phyloP scores from a whole-genome alignment of 2,113 vertebrate species.

The Ursus arctos region DNA sequence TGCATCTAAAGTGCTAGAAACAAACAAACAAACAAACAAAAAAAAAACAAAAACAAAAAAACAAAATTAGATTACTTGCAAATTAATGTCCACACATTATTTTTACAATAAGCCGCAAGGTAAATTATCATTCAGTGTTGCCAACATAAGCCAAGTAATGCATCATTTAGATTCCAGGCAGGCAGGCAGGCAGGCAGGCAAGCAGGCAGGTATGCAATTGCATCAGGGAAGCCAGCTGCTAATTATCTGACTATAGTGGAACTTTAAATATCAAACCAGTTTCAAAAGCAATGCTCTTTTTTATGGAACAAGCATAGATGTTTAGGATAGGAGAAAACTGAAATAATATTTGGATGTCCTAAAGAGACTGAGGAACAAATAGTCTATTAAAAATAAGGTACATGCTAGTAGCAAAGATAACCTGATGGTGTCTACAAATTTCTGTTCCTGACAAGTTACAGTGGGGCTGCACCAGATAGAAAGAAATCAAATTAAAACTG shows the following conservation, averaged over 20 bases:
- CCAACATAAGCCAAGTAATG: not conserved
- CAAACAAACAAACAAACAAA: not conserved
- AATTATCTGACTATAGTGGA: not conserved
- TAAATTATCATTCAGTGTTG: not conserved
- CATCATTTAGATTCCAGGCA: not conserved
- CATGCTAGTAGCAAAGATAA: not conserved
- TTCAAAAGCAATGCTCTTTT: not conserved
- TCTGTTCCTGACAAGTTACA: not conserved
- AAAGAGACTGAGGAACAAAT: not conserved
- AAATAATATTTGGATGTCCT: not conserved
- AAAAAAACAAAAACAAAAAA: not conserved
- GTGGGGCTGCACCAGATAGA: not conserved
- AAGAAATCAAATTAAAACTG: not conserved
- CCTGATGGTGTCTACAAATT: not conserved
- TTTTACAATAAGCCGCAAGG: not conserved
- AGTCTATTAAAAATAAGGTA: not conserved
- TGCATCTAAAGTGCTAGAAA: constrained; percentile 43
- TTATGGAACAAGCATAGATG: not conserved
- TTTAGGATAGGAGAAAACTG: not conserved
- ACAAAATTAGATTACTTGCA: constrained; percentile 12
- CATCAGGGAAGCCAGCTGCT: not conserved
- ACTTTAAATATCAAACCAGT: not conserved
- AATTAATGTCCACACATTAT: constrained; percentile 24
- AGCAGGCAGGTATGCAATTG: not conserved
- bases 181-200: not conserved